Conservation (phyloP, 2,888 invertebrate species). For the Proisotoma minuta region DNA sequence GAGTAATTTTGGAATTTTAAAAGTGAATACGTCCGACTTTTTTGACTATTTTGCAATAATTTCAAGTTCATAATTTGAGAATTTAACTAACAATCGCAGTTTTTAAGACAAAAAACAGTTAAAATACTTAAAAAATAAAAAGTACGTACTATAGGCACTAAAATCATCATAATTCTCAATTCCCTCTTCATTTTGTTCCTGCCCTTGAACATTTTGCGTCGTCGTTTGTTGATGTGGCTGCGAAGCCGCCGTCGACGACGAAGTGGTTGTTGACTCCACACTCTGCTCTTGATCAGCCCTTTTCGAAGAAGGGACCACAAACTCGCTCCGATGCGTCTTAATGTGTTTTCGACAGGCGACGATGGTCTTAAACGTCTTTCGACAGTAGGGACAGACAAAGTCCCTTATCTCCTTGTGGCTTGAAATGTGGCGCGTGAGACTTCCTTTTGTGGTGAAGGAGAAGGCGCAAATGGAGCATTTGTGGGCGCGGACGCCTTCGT, state of each 20-base stretch:
- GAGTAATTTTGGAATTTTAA: no score
- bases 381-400: slow-evolving; percentile 61
- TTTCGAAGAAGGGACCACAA: slow-evolving; percentile 21
- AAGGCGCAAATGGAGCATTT: slow-evolving; percentile 56
- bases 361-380: slow-evolving; percentile 58
- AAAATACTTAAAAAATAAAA: no score
- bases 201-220: slow-evolving; percentile 26
- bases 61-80: no score
- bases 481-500: slow-evolving; percentile 55
- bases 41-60: no score
- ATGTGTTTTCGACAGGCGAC: slow-evolving; percentile 64
- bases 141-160: no score
- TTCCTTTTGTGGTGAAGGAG: slow-evolving; percentile 58
- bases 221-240: no score
- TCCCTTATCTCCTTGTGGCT: slow-evolving; percentile 54
- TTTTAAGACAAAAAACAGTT: no score
- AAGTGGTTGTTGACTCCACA: not conserved
- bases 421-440: slow-evolving; percentile 56
- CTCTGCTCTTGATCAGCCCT: not conserved
- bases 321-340: slow-evolving; percentile 58
- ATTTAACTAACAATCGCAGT: no score
- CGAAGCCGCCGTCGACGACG: no score
- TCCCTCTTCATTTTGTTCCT: not conserved
- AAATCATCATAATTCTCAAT: no score
- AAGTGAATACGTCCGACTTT: no score